Evolutionary conservation across 2,797 vertebrate genomes (phyloP).

Genomic region (Clarias pachynema): DNA sequence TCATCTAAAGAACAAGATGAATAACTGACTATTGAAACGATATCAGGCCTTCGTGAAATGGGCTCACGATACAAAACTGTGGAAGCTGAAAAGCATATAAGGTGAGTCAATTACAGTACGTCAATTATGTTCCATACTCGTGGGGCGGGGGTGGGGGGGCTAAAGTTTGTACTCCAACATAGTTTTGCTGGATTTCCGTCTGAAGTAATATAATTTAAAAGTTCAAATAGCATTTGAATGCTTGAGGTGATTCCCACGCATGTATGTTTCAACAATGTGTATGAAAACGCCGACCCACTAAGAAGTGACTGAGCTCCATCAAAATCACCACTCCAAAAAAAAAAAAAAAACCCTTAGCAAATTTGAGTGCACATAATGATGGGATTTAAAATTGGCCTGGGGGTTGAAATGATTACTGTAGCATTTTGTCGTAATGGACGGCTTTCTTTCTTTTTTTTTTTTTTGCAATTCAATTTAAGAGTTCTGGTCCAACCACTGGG

Average conservation of each 20-base stretch:
- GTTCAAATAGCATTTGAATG: too few species aligned
- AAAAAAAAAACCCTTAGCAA: neutral
- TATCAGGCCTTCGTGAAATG: neutral
- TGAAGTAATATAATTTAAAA: neutral
- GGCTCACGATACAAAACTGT: neutral
- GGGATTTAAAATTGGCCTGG: constrained; percentile 2
- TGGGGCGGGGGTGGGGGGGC: fast-evolving
- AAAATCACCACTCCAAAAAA: neutral
- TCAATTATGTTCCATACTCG: too few species aligned
- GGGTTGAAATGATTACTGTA: constrained; percentile 1
- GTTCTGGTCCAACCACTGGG: neutral
- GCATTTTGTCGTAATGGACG: neutral
- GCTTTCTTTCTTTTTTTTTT: too few species aligned
- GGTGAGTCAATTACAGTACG: neutral
- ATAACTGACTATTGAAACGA: neutral
- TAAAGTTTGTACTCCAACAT: neutral
- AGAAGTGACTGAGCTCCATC: neutral
- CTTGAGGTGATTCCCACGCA: neutral
- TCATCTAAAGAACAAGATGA: neutral
- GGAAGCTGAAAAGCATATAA: neutral
- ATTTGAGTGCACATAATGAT: neutral
- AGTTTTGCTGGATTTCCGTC: neutral
- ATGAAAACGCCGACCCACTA: neutral
- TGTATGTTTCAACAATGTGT: neutral
- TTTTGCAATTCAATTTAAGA: neutral